Conservation (phyloP, 2,797 vertebrate species). For the Podargus strigoides region DNA sequence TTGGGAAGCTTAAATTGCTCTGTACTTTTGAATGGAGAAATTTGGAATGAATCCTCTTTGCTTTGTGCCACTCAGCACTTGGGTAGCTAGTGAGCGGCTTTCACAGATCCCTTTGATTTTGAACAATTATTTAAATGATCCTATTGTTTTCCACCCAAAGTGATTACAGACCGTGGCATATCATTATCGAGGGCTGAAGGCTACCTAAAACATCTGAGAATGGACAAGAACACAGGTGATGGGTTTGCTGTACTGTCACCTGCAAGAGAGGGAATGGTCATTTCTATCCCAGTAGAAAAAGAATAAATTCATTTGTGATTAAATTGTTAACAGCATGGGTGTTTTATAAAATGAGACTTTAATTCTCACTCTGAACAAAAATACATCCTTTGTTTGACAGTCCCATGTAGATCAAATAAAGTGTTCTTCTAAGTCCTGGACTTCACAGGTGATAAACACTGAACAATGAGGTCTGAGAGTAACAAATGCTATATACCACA, state of each 20-base stretch:
- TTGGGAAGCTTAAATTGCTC: neutral
- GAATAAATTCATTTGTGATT: neutral
- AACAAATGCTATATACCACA: neutral
- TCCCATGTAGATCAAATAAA: neutral
- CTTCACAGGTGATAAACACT: neutral
- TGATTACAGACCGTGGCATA: neutral
- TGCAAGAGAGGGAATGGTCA: neutral
- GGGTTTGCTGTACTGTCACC: neutral
- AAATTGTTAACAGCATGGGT: neutral
- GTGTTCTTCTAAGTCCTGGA: neutral
- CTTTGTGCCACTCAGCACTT: neutral
- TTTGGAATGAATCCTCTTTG: neutral
- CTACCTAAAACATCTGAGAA: neutral
- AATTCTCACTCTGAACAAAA: neutral
- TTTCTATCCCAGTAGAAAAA: neutral
- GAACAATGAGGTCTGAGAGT: neutral
- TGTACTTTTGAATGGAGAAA: rapidly evolving
- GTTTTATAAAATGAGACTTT: neutral
- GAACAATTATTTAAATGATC: neutral
- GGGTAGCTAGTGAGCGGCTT: neutral
- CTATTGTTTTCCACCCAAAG: neutral
- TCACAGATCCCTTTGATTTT: neutral
- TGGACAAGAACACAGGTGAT: neutral
- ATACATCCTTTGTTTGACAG: neutral
- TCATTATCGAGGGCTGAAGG: neutral